Evolutionary conservation across 2,888 invertebrate species (phyloP), one percentile per base, ranked within the genome.

Genomic region (Drosophila ezoana): DNA sequence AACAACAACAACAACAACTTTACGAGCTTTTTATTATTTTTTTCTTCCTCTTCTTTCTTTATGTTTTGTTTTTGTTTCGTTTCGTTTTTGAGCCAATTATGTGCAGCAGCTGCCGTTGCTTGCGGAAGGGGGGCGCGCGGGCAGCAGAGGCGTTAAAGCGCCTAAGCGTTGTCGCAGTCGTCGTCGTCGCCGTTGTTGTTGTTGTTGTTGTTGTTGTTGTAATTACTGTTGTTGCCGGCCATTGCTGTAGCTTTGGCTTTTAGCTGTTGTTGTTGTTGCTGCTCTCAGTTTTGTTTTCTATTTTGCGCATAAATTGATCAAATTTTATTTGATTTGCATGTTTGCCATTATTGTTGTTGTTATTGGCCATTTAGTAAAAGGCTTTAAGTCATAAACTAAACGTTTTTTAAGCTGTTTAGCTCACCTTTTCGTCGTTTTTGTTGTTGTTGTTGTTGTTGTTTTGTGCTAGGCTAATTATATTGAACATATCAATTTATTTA

Each of bases 21-120:
- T 76, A 76, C 76, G 76, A 76, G 76, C 68, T 64, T 76, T 81
- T 69, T 76, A 79, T 84, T 76, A 79, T 77, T 62, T 61, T 60
- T 43, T 62, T 62, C 67, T 62, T 57, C 51, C 49, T 56, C 51
- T 52, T 56, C 43, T 40, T 74, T 62, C 35, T 66, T 53, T 60
- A 77, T 80, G 65, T 78, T 73, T 72, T 69, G 35, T 45, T 57
- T 76, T 72, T 60, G 40, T 59, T 59, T 62, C 35, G 58, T 48
- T 44, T 56, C 59, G 37, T 56, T 65, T 62, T 64, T 68, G 58
- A 72, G 85, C 85, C 85, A 85, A 85, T 87, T 87, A 85, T 85
- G 87, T 87, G 82, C 87, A 84, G 76, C 85, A 85, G 79, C 76
- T 83, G 85, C 75, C 87, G 81, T 52, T 52, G 28, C 28, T 77